Evolutionary conservation across 2,888 invertebrate species (phyloP).

Genomic region (Andrena haemorrhoa): DNA sequence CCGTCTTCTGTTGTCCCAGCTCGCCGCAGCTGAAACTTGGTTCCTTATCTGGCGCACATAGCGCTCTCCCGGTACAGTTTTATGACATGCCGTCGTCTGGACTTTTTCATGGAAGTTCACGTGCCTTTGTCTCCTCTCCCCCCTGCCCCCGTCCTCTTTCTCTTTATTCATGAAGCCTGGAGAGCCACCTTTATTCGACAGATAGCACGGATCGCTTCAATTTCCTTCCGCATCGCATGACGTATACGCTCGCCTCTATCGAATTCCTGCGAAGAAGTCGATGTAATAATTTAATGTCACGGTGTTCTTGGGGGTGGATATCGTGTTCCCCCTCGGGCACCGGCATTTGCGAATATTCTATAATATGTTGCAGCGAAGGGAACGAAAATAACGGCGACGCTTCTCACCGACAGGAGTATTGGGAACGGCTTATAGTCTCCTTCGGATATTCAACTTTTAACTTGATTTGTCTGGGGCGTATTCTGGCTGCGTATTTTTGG

Average conservation of each 20-base stretch:
- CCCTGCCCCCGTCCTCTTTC: constrained; percentile 9
- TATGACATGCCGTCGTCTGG: constrained; percentile 50
- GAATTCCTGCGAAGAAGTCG: constrained; percentile 27
- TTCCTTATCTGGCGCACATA: constrained; percentile 36
- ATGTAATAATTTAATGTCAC: constrained; percentile 53
- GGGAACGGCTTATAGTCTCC: not conserved
- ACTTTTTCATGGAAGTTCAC: constrained; percentile 37
- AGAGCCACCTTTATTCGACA: constrained; percentile 47
- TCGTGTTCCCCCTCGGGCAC: not conserved
- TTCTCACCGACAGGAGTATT: not conserved
- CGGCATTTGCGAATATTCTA: constrained; percentile 15
- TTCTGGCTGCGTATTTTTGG: not conserved
- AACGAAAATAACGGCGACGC: not conserved
- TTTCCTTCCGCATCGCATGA: constrained; percentile 43
- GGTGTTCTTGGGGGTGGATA: constrained; percentile 12
- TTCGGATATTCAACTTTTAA: constrained; percentile 2
- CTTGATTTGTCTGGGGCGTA: not conserved
- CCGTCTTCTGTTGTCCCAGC: constrained; percentile 16
- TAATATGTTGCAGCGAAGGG: constrained; percentile 12
- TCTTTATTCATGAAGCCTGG: constrained; percentile 42
- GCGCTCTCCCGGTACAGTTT: constrained; percentile 36
- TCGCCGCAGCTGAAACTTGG: constrained; percentile 35
- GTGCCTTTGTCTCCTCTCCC: not conserved
- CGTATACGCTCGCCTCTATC: constrained; percentile 35
- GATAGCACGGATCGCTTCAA: constrained; percentile 58